A percentile compares a stretch with the other conserved stretches of the same genome.
phyloP scores from a whole-genome alignment of 2,888 invertebrate species.

The Brenthis ino region DNA sequence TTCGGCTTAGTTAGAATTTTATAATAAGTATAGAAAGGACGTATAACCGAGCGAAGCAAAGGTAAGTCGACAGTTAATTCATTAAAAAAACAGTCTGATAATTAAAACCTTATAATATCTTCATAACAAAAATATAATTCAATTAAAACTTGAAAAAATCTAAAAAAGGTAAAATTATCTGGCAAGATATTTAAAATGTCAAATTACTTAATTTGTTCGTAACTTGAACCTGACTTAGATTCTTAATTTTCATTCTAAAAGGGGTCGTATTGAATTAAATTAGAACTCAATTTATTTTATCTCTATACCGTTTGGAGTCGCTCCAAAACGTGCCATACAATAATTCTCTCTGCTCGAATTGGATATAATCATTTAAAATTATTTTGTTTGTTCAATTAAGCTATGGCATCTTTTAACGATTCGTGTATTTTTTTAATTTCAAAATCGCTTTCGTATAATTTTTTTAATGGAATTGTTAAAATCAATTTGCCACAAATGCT shows the following conservation, averaged over 20 bases:
- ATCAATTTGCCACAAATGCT: too few relatives aligned
- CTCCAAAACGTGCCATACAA: constrained; percentile 32
- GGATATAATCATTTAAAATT: constrained; percentile 36
- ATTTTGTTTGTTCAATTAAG: constrained; percentile 29
- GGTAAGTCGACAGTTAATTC: too few relatives aligned
- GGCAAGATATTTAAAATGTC: constrained; percentile 36
- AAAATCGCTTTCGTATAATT: too few relatives aligned
- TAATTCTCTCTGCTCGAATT: constrained; percentile 28
- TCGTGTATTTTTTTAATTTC: too few relatives aligned
- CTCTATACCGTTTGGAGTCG: constrained; percentile 24
- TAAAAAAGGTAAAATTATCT: constrained; percentile 33
- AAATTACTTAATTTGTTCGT: constrained; percentile 35
- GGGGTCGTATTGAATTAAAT: constrained; percentile 42
- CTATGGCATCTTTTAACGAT: not conserved
- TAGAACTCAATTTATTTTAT: constrained; percentile 42
- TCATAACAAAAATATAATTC: constrained; percentile 16
- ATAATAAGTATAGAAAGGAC: too few relatives aligned
- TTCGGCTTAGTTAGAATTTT: too few relatives aligned
- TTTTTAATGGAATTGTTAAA: too few relatives aligned
- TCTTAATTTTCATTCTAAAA: constrained; percentile 28
- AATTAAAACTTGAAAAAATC: constrained; percentile 34
- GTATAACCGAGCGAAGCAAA: too few relatives aligned
- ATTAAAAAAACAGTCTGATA: too few relatives aligned
- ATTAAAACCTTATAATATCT: too few relatives aligned
- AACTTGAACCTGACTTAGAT: constrained; percentile 33